A percentile compares a stretch with the other conserved stretches of the same genome.
Evolutionary conservation across 2,797 vertebrate species (phyloP).

Genomic region (Muscicapa comitata): DNA sequence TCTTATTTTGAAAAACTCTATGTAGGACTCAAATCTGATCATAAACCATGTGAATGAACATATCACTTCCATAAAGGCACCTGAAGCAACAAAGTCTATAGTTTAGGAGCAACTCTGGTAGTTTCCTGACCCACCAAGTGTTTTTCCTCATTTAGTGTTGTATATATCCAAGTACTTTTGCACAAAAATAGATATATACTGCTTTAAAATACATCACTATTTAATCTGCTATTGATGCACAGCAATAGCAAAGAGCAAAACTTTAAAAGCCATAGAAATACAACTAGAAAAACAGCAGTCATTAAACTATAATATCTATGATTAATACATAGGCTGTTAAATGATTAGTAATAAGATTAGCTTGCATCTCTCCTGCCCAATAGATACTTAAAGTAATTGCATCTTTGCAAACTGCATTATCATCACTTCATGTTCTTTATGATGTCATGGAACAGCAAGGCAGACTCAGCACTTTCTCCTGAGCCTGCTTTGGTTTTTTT

Average conservation of each 20-base stretch:
- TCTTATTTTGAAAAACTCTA: not conserved
- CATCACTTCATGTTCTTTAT: conserved; percentile 83
- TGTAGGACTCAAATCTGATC: not conserved
- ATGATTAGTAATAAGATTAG: conserved; percentile 83
- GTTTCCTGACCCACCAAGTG: not conserved
- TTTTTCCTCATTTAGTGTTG: not conserved
- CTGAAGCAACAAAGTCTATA: not conserved
- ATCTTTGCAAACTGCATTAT: conserved; percentile 84
- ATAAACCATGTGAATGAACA: not conserved
- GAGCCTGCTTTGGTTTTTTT: not conserved
- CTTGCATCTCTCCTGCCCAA: conserved; percentile 75
- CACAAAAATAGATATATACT: not conserved
- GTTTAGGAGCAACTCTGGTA: not conserved
- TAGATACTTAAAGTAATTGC: conserved; percentile 94
- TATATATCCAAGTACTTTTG: not conserved
- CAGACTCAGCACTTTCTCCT: conserved; percentile 72
- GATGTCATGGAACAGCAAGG: conserved; percentile 74
- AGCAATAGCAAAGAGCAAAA: not conserved
- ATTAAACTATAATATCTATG: conserved; percentile 65
- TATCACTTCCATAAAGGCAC: not conserved
- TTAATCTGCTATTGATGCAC: not conserved
- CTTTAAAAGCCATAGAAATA: not conserved
- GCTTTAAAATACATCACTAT: not conserved
- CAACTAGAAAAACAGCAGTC: conserved; percentile 36
- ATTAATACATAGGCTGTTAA: conserved; percentile 82